phyloP scores from a whole-genome alignment of 2,113 vertebrate genomes.

The Nannobrachium achirus region DNA sequence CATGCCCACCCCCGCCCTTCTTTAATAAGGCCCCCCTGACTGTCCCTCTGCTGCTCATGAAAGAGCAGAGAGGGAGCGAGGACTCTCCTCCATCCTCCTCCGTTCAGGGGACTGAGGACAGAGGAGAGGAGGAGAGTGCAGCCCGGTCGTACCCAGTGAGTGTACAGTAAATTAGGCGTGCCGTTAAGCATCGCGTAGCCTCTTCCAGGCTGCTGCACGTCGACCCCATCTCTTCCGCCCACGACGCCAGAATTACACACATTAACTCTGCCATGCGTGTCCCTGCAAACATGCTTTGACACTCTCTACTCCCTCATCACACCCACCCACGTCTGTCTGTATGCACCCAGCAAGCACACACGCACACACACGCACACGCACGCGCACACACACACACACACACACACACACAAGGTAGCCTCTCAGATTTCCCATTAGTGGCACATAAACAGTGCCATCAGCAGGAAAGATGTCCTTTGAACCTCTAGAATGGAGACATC shows the following conservation, averaged over 20 bases:
- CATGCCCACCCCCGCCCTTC: constrained; percentile 60
- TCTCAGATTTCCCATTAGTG: constrained; percentile 54
- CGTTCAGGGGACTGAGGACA: constrained; percentile 20
- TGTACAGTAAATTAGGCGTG: too few species aligned
- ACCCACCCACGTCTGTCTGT: constrained; percentile 7
- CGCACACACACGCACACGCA: neutral
- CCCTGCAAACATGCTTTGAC: constrained; percentile 11
- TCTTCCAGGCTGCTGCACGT: neutral
- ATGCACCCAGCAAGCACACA: constrained; percentile 40
- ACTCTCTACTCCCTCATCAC: constrained; percentile 6
- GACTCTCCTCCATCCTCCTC: constrained; percentile 39
- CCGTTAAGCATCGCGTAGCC: neutral
- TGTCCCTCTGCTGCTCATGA: constrained; percentile 40
- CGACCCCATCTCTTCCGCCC: neutral
- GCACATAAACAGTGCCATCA: constrained; percentile 35
- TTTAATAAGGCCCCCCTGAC: constrained; percentile 67
- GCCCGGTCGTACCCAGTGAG: constrained; percentile 3
- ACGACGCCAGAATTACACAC: constrained; percentile 8
- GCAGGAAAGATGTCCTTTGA: constrained; percentile 53
- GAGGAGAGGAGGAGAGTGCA: constrained; percentile 6
- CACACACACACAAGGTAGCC: constrained; percentile 32
- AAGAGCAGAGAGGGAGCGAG: constrained; percentile 40
- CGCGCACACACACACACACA: constrained; percentile 8
- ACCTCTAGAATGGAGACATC: constrained; percentile 50
- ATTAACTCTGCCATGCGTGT: neutral